These are phyloP conservation scores for Nibea coibor DNA, from an alignment of 2,113 vertebrate genomes.

Conservation along the genomic window DNA sequence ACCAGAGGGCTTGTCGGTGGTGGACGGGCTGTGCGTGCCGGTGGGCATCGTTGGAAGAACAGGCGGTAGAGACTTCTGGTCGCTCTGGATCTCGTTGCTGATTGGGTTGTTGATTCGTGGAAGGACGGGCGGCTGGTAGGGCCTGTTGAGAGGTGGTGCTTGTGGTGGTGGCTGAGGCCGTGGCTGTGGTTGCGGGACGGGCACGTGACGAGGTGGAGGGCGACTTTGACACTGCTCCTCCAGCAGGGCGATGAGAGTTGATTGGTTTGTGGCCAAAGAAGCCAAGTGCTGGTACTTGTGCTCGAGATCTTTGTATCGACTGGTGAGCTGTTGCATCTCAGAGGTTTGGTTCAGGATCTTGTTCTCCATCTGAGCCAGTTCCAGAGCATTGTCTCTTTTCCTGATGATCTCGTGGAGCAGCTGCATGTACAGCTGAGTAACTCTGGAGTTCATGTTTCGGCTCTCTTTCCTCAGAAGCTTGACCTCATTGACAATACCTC, in stretches of 20 bases:
- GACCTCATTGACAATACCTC: slow-evolving; percentile 97
- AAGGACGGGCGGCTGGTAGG: slow-evolving; percentile 88
- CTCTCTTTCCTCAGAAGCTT: slow-evolving; percentile 98
- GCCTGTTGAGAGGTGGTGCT: slow-evolving; percentile 82
- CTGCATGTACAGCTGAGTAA: slow-evolving; percentile 99
- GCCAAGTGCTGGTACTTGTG: slow-evolving; percentile 97
- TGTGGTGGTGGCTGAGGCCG: slow-evolving; percentile 60
- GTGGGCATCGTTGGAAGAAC: slow-evolving; percentile 92
- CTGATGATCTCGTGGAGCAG: slow-evolving; percentile 98
- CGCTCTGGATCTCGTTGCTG: slow-evolving; percentile 98
- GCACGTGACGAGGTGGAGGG: slow-evolving; percentile 73
- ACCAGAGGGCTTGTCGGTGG: slow-evolving; percentile 96
- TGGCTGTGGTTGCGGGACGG: slow-evolving; percentile 81
- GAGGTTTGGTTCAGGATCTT: slow-evolving; percentile 97
- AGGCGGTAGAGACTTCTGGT: slow-evolving; percentile 91
- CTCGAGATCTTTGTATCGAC: slow-evolving; percentile 96
- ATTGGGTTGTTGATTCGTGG: slow-evolving; percentile 92
- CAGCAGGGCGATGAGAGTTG: slow-evolving; percentile 89
- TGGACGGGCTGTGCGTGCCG: slow-evolving; percentile 90
- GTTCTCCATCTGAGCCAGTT: slow-evolving; percentile 96
- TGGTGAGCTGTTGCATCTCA: slow-evolving; percentile 93
- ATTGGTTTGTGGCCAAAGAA: slow-evolving; percentile 94
- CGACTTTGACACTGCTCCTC: slow-evolving; percentile 93
- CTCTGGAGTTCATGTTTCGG: slow-evolving; percentile 98
- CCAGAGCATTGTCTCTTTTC: slow-evolving; percentile 95